Evolutionary conservation across 2,888 invertebrate species (phyloP), one percentile per base, ranked within the genome.

Genomic region (Erebia aethiops): DNA sequence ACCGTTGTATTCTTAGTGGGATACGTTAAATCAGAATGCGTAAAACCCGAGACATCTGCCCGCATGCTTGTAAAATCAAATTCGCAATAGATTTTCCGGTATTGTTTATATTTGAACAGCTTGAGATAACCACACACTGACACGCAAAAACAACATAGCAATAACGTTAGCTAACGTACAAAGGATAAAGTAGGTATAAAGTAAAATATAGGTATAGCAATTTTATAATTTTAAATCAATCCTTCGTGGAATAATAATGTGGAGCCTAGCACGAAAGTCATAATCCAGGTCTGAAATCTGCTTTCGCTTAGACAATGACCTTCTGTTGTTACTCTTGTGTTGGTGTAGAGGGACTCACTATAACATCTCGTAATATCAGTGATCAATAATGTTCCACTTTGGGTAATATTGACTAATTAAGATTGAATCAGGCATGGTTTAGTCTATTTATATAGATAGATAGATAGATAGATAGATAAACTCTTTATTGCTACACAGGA

Each of bases 231-330:
- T n/a, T n/a, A n/a, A n/a, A n/a, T n/a, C n/a, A n/a, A n/a, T n/a
- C n/a, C n/a, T n/a, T n/a, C n/a, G n/a, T n/a, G 74, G 80, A 83
- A 87, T 26, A 89, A 78, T 71, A 68, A 78, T 10, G 81, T 77
- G 2, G 85, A 82, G 65, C 87, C 88, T 1, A 88, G 80, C n/a
- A 88, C 85, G 1, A 86, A 87, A 0, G 71, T 70, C 77, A 87
- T 85, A 74, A 77, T 78, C 71, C 73, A 76, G 7, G 82, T 88
- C 41, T 85, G 85, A 65, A 78, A 78, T 9, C 11, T 0, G 11
- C 85, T 84, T 46, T 88, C 87, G 68, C 74, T 78, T 87, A 88
- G 88, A 78, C 89, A 89, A 77, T 89, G 89, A 11, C 88, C 89
- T 0, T 88, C 88, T 0, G 89, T 89, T 16, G 87, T 78, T n/a